These are phyloP conservation scores for Salpingus planirostris DNA, from an alignment of 2,888 invertebrate genomes.

Conservation along the genomic window DNA sequence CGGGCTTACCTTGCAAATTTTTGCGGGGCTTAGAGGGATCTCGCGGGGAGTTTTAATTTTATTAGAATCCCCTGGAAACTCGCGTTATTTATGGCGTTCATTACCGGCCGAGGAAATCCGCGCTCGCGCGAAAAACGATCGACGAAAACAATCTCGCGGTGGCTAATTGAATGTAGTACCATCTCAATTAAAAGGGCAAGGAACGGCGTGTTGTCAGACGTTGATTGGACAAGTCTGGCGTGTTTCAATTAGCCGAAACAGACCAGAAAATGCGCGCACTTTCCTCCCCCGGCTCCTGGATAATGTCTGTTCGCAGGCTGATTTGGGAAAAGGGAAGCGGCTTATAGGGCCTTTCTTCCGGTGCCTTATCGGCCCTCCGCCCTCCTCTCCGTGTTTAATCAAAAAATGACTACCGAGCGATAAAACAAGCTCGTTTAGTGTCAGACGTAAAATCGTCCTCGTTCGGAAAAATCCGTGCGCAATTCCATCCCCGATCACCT, in stretches of 20 bases:
- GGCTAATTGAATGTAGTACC: slow-evolving; percentile 17
- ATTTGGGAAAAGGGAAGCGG: too few relatives aligned
- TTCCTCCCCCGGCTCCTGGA: slow-evolving; percentile 6
- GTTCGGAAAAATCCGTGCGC: too few relatives aligned
- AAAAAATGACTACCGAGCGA: slow-evolving; percentile 19
- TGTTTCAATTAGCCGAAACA: slow-evolving; percentile 25
- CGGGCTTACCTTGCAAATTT: slow-evolving; percentile 18
- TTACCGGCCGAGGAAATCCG: slow-evolving; percentile 3
- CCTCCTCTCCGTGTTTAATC: slow-evolving; percentile 16
- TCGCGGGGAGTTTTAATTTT: slow-evolving; percentile 14
- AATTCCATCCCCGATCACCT: too few relatives aligned
- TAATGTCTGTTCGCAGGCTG: too few relatives aligned
- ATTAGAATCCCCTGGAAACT: slow-evolving; percentile 11
- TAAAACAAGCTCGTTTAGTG: too few relatives aligned
- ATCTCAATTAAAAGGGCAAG: slow-evolving; percentile 23
- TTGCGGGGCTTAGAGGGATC: too few relatives aligned
- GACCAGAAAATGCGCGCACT: slow-evolving; percentile 11
- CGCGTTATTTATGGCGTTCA: slow-evolving; percentile 10
- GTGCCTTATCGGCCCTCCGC: slow-evolving; percentile 15
- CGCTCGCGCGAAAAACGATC: slow-evolving; percentile 5
- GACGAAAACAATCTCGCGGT: slow-evolving; percentile 5
- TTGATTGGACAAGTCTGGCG: slow-evolving; percentile 20
- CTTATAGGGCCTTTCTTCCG: slow-evolving; percentile 17
- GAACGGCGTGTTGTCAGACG: slow-evolving; percentile 20
- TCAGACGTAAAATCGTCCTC: too few relatives aligned